A percentile compares a stretch with the other conserved stretches of the same genome.
These are phyloP conservation scores for Lonchura striata DNA, from an alignment of 2,113 vertebrate species.

Conservation along the genomic window DNA sequence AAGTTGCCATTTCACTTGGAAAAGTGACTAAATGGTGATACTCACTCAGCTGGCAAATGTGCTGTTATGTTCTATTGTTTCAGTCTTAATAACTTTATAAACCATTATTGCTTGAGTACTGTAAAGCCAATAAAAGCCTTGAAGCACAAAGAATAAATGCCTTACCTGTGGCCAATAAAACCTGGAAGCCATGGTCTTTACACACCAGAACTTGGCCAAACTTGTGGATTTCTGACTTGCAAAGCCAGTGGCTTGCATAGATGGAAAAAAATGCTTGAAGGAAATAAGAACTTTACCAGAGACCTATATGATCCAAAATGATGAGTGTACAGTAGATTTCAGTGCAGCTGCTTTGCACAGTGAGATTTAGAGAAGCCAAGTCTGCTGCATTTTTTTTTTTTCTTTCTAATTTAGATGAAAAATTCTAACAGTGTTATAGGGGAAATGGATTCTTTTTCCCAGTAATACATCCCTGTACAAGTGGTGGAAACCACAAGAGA, in stretches of 20 bases:
- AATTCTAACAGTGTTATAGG: neutral
- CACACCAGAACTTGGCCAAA: neutral
- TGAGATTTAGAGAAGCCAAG: neutral
- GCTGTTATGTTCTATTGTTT: constrained; percentile 5
- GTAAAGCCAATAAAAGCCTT: neutral
- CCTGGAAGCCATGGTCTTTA: neutral
- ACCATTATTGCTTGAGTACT: neutral
- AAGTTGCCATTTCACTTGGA: neutral
- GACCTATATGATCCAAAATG: neutral
- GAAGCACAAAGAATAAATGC: neutral
- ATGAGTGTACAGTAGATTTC: neutral
- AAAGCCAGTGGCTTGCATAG: neutral
- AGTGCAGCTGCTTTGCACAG: neutral
- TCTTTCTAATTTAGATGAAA: neutral
- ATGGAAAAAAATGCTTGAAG: neutral
- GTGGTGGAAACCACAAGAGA: neutral
- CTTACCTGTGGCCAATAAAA: neutral
- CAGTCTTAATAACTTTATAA: constrained; percentile 13
- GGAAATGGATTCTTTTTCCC: neutral
- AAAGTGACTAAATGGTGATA: neutral
- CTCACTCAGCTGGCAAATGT: neutral
- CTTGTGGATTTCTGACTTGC: neutral
- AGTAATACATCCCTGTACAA: neutral
- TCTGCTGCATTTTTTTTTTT: neutral
- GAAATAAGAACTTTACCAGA: neutral